Base-by-base conservation (phyloP, 2,113 vertebrate genomes). In the Mola mola region DNA sequence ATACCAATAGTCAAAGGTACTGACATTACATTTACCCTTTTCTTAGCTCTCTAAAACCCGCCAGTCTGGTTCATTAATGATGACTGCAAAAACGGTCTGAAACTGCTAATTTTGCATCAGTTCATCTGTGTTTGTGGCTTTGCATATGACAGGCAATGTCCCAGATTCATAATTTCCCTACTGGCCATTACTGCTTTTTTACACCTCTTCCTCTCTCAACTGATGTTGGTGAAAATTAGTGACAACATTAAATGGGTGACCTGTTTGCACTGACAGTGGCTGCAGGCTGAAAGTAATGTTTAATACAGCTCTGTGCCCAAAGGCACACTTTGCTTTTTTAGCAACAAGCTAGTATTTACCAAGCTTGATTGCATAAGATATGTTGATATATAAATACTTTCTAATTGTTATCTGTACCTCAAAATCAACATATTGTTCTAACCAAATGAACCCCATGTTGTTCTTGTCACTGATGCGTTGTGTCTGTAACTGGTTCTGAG, bases 91-190 rank as follows among this genome's bases (percentile, higher is more conserved):
- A n/a, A n/a, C n/a, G n/a, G n/a, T 11, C 20, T 1, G 11, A 20
- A 21, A 20, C 40, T 40, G 13, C 7, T 15, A 6, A 38, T 38
- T 37, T 38, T 15, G 13, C n/a, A 7, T 38, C 15, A n/a, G 11
- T 37, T 37, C 13, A 4, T 28, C 8, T 28, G 26, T 7, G 26
- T 46, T 21, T 44, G 20, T 61, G 43, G n/a, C 46, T 36, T 61
- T 50, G 57, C 40, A 37, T 67, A 52, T 64, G 56, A 78, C 58
- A 69, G 66, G 47, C 51, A 51, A 65, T 65, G 78, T 55, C 83
- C 85, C 59, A 88, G 77, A 79, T 87, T 83, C 55, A 22, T 73
- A 25, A 82, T 85, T 73, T 83, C 71, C 70, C 75, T 47, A 29
- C 38, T 66, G 81, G 66, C 72, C 41, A 41, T 34, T 21, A 29